Conservation (phyloP, 2,113 vertebrate genomes). For the Hippolais icterina region DNA sequence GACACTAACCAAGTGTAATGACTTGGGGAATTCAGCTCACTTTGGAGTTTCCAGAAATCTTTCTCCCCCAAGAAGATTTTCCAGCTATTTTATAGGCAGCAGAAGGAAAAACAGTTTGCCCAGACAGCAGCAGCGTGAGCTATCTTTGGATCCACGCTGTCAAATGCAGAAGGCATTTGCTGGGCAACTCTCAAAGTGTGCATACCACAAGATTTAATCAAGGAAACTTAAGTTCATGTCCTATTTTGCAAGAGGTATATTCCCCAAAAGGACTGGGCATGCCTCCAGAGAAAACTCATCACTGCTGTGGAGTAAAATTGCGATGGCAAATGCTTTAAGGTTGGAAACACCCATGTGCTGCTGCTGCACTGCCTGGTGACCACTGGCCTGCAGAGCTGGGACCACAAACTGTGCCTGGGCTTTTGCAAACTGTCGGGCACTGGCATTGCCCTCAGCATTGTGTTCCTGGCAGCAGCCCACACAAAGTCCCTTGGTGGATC, state of each 20-base stretch:
- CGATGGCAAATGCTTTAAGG: background rate
- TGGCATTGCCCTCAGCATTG: background rate
- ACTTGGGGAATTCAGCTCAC: conserved; percentile 39
- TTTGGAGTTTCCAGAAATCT: conserved; percentile 41
- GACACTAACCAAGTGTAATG: conserved; percentile 60
- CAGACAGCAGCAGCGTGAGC: conserved; percentile 2
- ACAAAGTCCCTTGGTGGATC: background rate
- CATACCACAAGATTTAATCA: background rate
- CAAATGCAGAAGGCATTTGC: background rate
- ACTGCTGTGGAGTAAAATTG: background rate
- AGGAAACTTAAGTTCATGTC: background rate
- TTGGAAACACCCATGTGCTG: background rate
- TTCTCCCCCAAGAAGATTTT: conserved; percentile 44
- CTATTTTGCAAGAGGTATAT: conserved; percentile 32
- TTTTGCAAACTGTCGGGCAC: background rate
- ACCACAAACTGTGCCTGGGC: background rate
- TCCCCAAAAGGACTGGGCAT: background rate
- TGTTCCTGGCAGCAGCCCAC: background rate
- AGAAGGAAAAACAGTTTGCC: conserved; percentile 39
- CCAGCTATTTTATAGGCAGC: conserved; percentile 35
- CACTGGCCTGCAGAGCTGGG: background rate
- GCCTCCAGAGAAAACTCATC: conserved; percentile 24
- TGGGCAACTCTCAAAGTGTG: background rate
- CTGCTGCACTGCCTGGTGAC: background rate
- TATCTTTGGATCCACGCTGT: background rate